A percentile compares a stretch with the other conserved stretches of the same genome.
These are phyloP conservation scores for Peromyscus maniculatus DNA, from an alignment of 2,113 vertebrate species.

Conservation along the genomic window DNA sequence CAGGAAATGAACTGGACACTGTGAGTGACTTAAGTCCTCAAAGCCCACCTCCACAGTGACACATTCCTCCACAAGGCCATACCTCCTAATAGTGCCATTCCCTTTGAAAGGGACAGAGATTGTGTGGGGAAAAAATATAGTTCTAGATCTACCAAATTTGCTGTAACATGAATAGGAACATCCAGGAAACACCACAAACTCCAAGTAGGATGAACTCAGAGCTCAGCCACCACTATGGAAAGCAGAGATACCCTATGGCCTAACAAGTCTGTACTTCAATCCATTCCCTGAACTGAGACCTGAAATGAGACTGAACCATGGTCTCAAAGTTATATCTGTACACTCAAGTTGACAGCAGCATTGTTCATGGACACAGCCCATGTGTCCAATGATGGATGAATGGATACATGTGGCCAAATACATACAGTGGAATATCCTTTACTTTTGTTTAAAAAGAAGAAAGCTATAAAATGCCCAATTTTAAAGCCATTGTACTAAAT, in stretches of 20 bases:
- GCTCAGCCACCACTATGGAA: not conserved
- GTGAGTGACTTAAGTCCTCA: not conserved
- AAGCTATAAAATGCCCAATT: not conserved
- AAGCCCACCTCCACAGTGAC: not conserved
- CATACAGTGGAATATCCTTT: not conserved
- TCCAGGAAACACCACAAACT: not conserved
- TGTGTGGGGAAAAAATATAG: not conserved
- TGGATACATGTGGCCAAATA: not conserved
- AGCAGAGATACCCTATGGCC: not conserved
- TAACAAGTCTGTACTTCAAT: not conserved
- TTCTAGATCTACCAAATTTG: not conserved
- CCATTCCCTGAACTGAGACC: not conserved
- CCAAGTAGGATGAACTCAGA: not conserved
- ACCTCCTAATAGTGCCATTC: not conserved
- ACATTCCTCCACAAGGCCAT: not conserved
- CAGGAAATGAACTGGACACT: not conserved
- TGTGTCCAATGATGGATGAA: not conserved
- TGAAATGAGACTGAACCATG: not conserved
- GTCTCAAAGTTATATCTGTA: not conserved
- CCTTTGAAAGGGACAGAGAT: not conserved
- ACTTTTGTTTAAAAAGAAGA: not conserved
- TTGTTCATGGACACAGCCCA: not conserved
- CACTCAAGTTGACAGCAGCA: not conserved
- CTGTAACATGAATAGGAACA: not conserved
- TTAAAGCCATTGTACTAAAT: not conserved